Evolutionary conservation across 2,113 vertebrate species (phyloP), one percentile per base, ranked within the genome.

Genomic region (Seriola quinqueradiata): DNA sequence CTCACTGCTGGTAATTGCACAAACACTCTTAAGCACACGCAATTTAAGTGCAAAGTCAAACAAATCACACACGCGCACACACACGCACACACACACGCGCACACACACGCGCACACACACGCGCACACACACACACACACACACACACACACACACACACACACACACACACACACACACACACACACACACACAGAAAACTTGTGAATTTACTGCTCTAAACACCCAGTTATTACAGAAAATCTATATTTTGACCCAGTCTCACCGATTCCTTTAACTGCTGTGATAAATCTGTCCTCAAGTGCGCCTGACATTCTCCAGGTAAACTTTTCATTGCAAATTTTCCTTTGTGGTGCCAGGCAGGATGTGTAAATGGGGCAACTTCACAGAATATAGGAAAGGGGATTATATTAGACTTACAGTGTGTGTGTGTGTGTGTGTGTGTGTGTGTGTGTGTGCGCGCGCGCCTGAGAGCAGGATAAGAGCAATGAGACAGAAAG

Each of bases 251-350:
- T 25, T 63, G 50, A 60, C 40, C 59, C 32, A 6, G 58, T 48
- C 77, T 63, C 63, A 61, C 12, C 25, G 21, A 17, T 75, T 75
- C 64, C 14, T 74, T 73, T 76, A 55, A 65, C 70, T 13, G 70
- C 69, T 4, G 28, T 6, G 65, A 89, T 84, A 58, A 89, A 87
- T 89, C 23, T 17, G 11, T 77, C 66, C 59, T 79, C 52, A 83
- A 83, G 83, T 0, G 16, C 28, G 8, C 17, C 67, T 66, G 84
- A 77, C 81, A 73, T 87, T 85, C 81, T 68, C 58, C 66, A 81
- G 66, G 75, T 89, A 89, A 90, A 87, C 78, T 59, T 91, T 77
- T 87, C 77, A 84, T 72, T 64, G 83, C 77, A 78, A 64, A 81
- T 88, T 84, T 81, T 81, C 60, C 82, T 84, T 63, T 78, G 79